Conservation (phyloP, 2,113 vertebrate species). For the Tupaia chinensis region DNA sequence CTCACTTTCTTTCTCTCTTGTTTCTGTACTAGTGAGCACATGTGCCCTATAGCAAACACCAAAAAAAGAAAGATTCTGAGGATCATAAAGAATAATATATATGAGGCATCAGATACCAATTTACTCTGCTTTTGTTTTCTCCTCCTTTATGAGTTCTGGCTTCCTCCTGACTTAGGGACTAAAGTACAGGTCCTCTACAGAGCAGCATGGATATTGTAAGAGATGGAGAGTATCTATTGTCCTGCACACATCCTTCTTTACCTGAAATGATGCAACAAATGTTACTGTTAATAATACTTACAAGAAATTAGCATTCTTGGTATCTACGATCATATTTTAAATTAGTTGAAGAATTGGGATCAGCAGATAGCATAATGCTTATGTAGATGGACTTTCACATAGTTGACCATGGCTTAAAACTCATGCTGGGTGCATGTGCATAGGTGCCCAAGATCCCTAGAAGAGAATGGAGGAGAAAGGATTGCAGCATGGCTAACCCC, state of each 20-base stretch:
- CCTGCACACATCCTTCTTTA: neutral
- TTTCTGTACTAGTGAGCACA: no score
- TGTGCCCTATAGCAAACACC: no score
- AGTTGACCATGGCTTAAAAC: no score
- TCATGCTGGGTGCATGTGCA: no score
- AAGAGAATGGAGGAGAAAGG: no score
- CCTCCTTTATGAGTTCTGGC: no score
- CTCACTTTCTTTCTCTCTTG: no score
- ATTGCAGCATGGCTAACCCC: no score
- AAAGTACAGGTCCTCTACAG: neutral
- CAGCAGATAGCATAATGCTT: no score
- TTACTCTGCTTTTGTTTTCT: neutral
- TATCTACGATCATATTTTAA: neutral
- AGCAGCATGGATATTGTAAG: neutral
- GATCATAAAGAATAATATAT: neutral
- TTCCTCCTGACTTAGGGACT: neutral
- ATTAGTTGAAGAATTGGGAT: neutral
- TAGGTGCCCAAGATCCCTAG: no score
- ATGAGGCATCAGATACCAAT: neutral
- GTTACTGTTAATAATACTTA: neutral
- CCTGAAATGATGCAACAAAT: no score
- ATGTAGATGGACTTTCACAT: no score
- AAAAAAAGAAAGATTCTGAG: neutral
- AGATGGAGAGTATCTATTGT: neutral
- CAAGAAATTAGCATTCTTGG: neutral